Percentiles rank a stretch among this genome's conserved stretches.
Conservation (phyloP, 2,888 invertebrate genomes). For the Meiosimyza decipiens region DNA sequence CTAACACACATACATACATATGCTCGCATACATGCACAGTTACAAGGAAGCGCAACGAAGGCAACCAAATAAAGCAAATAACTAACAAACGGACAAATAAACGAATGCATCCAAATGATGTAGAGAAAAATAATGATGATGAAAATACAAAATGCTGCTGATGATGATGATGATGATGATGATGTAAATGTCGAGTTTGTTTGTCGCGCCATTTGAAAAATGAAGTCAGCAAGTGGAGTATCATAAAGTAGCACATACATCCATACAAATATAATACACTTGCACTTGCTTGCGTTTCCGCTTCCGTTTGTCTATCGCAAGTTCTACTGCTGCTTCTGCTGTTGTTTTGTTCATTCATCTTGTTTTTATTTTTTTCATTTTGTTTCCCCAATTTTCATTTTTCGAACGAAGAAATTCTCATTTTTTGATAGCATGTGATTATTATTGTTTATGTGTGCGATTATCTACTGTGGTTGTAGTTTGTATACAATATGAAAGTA, state of each 20-base stretch:
- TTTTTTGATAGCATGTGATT: conserved; percentile 46
- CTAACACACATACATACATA: background rate
- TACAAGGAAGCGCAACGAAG: background rate
- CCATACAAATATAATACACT: background rate
- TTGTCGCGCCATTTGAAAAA: conserved; percentile 24
- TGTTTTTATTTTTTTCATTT: conserved; percentile 12
- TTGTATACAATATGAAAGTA: conserved; percentile 4
- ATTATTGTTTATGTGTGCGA: conserved; percentile 53
- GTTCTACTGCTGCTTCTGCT: background rate
- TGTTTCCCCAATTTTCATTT: background rate
- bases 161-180: conserved; percentile 9
- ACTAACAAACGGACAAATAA: background rate
- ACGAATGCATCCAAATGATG: conserved; percentile 1
- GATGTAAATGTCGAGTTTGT: conserved; percentile 11
- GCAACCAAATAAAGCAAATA: background rate
- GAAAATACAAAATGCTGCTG: background rate
- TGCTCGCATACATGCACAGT: background rate
- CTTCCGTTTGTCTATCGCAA: conserved; percentile 4
- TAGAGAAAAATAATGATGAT: background rate
- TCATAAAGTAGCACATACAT: background rate
- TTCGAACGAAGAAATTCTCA: background rate
- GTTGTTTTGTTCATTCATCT: conserved; percentile 9
- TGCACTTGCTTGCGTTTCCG: conserved; percentile 20
- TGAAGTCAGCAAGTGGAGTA: conserved; percentile 22
- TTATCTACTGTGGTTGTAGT: conserved; percentile 45